phyloP scores from a whole-genome alignment of 2,797 vertebrate species.

The Rhabdomys pumilio region DNA sequence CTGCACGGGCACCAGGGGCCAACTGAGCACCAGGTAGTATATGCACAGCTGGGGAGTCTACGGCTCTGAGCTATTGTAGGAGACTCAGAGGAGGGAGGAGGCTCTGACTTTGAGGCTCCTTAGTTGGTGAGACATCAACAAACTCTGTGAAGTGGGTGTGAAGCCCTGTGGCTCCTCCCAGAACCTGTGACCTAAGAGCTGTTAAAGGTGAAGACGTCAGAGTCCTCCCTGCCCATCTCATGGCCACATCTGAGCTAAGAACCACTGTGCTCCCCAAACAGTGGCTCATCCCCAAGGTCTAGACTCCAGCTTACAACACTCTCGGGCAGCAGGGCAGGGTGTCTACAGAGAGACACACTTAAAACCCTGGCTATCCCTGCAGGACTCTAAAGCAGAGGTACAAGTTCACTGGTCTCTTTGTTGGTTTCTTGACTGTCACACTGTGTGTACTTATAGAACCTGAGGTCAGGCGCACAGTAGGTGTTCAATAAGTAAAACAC shows the following conservation, averaged over 20 bases:
- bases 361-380: rapidly evolving
- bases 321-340: not conserved
- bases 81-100: no score
- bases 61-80: not conserved
- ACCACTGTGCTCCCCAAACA: rapidly evolving
- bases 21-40: no score
- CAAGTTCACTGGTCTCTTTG: rapidly evolving
- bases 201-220: not conserved
- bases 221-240: not conserved
- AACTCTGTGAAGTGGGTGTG: not conserved
- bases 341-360: rapidly evolving
- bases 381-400: not conserved
- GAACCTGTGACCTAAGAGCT: not conserved
- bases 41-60: not conserved
- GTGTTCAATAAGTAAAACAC: not conserved
- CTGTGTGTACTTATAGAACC: not conserved
- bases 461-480: not conserved
- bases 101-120: not conserved
- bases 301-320: not conserved
- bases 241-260: not conserved
- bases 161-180: not conserved
- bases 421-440: not conserved
- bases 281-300: not conserved
- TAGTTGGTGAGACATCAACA: not conserved
- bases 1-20: not conserved